Percentiles rank a stretch among this genome's conserved stretches.
Evolutionary conservation across 2,113 vertebrate species (phyloP).

Genomic region (Xiphias gladius): DNA sequence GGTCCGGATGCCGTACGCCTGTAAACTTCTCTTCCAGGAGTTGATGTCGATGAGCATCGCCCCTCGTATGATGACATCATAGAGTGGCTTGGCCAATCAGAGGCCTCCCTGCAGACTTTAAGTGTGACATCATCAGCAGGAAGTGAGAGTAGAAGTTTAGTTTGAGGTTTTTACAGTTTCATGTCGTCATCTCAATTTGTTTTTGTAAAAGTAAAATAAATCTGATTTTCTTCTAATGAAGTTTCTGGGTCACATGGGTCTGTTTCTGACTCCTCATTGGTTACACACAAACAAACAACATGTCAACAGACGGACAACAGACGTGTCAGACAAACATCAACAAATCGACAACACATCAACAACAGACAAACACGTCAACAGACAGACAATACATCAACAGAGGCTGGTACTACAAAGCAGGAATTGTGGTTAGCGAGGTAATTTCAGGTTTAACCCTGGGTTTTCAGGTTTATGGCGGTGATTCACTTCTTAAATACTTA

Average conservation of each 20-base stretch:
- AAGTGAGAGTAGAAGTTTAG: constrained; percentile 18
- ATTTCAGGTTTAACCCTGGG: too few species aligned
- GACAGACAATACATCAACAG: too few species aligned
- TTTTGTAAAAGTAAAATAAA: constrained; percentile 63
- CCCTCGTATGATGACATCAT: constrained; percentile 96
- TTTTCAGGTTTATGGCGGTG: too few species aligned
- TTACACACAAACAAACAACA: neutral
- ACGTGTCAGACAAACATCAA: too few species aligned
- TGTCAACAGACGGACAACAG: neutral
- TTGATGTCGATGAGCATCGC: constrained; percentile 99
- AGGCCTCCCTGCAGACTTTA: neutral
- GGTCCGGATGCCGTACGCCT: constrained; percentile 97
- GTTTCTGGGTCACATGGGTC: neutral
- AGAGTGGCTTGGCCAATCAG: constrained; percentile 18
- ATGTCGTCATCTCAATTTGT: neutral
- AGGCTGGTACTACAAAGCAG: too few species aligned
- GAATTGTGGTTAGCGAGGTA: too few species aligned
- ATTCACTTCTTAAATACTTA: too few species aligned
- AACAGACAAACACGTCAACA: too few species aligned
- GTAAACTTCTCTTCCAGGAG: constrained; percentile 98
- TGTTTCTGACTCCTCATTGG: neutral
- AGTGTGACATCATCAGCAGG: constrained; percentile 3
- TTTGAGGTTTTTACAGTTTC: neutral
- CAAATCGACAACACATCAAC: too few species aligned
- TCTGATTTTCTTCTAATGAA: constrained; percentile 2